Evolutionary conservation across 2,797 vertebrate species (phyloP).

Genomic region (Enteromius treurensis): DNA sequence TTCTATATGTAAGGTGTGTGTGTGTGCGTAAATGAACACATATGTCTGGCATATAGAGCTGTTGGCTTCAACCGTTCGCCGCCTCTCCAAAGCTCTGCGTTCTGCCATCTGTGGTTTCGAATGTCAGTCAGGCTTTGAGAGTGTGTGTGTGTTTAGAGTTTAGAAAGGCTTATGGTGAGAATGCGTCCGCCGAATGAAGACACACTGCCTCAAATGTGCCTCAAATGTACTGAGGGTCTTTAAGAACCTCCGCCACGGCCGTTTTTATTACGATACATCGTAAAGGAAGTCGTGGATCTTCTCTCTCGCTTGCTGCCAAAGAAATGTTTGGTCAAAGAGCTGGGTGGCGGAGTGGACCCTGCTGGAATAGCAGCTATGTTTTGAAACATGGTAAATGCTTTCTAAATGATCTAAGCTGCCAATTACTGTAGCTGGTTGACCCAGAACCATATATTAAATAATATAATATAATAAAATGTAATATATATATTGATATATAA

Average conservation of each 20-base stretch:
- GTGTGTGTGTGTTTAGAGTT: slow-evolving; percentile 53
- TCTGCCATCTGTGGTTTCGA: slow-evolving; percentile 47
- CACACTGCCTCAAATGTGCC: slow-evolving; percentile 31
- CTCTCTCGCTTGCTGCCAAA: slow-evolving; percentile 19
- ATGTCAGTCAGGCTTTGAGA: slow-evolving; percentile 44
- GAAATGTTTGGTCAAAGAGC: slow-evolving; percentile 27
- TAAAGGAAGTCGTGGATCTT: slow-evolving; percentile 38
- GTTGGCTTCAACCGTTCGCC: slow-evolving; percentile 34
- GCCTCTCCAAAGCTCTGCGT: slow-evolving; percentile 31
- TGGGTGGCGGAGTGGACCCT: slow-evolving; percentile 9
- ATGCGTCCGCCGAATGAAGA: slow-evolving; percentile 36
- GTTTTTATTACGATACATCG: slow-evolving; percentile 19
- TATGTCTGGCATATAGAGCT: slow-evolving; percentile 48
- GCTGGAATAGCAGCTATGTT: slow-evolving; percentile 9
- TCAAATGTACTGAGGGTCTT: slow-evolving; percentile 33
- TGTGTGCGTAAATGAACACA: slow-evolving; percentile 39
- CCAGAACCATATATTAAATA: background rate
- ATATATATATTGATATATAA: no score
- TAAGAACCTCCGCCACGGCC: background rate
- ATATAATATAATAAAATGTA: background rate
- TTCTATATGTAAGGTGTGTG: slow-evolving; percentile 48
- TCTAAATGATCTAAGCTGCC: background rate
- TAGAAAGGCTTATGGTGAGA: slow-evolving; percentile 43
- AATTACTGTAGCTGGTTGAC: background rate
- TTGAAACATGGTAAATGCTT: slow-evolving; percentile 5